phyloP scores from a whole-genome alignment of 2,113 vertebrate genomes.

The Connochaetes taurinus region DNA sequence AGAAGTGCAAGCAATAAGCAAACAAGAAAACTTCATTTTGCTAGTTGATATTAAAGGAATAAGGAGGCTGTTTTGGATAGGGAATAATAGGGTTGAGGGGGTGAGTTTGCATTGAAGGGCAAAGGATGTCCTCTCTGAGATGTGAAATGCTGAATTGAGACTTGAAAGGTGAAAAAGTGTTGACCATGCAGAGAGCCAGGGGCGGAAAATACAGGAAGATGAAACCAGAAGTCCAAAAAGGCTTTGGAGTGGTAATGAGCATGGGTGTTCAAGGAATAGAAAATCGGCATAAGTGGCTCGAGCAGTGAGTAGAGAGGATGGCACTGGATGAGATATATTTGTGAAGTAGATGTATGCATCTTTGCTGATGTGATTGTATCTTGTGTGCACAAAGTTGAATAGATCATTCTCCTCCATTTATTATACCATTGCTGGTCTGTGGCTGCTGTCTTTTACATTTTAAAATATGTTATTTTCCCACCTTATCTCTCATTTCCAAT shows the following conservation, averaged over 20 bases:
- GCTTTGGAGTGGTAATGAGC: background rate
- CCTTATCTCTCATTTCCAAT: background rate
- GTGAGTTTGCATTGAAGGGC: background rate
- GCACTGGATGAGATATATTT: background rate
- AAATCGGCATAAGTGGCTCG: background rate
- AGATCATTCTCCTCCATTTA: background rate
- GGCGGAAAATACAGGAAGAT: background rate
- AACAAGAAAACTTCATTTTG: background rate
- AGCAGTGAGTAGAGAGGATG: background rate
- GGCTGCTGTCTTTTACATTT: background rate
- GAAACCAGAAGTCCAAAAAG: background rate
- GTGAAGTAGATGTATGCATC: background rate
- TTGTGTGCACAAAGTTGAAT: background rate
- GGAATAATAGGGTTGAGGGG: background rate
- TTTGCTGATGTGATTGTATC: background rate
- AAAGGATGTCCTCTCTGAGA: background rate
- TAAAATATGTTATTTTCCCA: background rate
- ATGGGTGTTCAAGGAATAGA: background rate
- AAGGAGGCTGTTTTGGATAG: background rate
- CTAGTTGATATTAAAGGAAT: background rate
- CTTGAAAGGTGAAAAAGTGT: background rate
- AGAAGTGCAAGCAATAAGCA: background rate
- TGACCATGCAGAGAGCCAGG: background rate
- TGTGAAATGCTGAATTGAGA: background rate
- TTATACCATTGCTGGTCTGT: background rate